These are phyloP conservation scores for Amphiura filiformis DNA, from an alignment of 35 echinoderm and acorn worm genomes.

Conservation along the genomic window DNA sequence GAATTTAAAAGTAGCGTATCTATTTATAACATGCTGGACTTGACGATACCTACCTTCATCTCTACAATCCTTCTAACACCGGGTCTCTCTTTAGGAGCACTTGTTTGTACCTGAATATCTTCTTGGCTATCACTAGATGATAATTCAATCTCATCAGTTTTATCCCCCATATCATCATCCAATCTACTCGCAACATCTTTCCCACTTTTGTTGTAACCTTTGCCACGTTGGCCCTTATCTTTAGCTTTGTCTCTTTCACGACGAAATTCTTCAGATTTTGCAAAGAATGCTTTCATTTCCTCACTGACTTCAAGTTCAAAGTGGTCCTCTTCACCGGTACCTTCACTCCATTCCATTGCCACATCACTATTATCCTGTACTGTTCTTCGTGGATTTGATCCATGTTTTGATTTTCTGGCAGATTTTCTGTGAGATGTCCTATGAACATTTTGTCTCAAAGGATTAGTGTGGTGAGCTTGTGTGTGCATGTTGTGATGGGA, in stretches of 20 bases:
- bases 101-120: background rate
- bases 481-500: no score
- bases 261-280: constrained; percentile 53
- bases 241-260: constrained; percentile 64
- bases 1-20: no score
- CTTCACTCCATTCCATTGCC: background rate
- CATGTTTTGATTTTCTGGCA: no score
- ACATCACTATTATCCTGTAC: no score
- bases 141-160: constrained; percentile 12
- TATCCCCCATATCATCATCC: background rate
- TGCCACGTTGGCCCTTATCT: background rate
- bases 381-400: no score
- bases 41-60: constrained; percentile 81
- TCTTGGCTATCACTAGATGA: background rate
- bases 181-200: background rate
- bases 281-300: constrained; percentile 69
- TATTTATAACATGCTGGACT: no score
- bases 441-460: no score
- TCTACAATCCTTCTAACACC: constrained; percentile 61
- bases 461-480: no score
- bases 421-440: no score
- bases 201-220: background rate
- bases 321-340: constrained; percentile 20
- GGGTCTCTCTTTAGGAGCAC: constrained; percentile 76
- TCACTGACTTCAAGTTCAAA: constrained; percentile 80